phyloP scores from a whole-genome alignment of 1,140 invertebrate species.

The Drosophila eugracilis region DNA sequence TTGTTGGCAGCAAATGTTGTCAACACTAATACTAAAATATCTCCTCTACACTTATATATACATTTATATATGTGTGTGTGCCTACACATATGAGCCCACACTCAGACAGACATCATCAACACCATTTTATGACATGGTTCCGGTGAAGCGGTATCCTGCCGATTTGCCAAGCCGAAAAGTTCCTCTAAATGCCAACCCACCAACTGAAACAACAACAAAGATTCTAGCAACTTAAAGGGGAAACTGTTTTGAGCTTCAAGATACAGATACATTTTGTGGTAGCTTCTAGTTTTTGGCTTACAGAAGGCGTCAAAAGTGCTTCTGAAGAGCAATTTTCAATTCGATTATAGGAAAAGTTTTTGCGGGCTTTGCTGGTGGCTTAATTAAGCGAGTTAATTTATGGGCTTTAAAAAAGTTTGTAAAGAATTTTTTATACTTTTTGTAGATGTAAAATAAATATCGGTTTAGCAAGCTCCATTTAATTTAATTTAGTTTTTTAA shows the following conservation, averaged over 20 bases:
- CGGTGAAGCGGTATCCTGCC: slow-evolving; percentile 61
- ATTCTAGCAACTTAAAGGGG: slow-evolving; percentile 25
- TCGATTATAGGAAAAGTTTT: slow-evolving; percentile 38
- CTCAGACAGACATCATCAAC: slow-evolving; percentile 51
- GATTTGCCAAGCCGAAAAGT: slow-evolving; percentile 71
- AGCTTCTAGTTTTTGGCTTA: slow-evolving; percentile 47
- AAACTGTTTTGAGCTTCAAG: slow-evolving; percentile 52
- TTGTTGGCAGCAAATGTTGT: slow-evolving; percentile 76
- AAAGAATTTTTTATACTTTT: background rate
- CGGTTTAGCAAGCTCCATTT: background rate
- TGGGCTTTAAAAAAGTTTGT: background rate
- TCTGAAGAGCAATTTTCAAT: slow-evolving; percentile 23
- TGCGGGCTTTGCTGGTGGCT: background rate
- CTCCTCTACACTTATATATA: slow-evolving; percentile 8
- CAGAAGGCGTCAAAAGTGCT: slow-evolving; percentile 32
- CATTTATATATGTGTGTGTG: slow-evolving; percentile 4
- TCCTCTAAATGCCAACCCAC: slow-evolving; percentile 55
- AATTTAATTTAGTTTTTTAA: no score
- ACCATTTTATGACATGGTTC: slow-evolving; percentile 70
- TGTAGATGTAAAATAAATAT: background rate
- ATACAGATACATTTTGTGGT: slow-evolving; percentile 7
- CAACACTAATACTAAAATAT: slow-evolving; percentile 50
- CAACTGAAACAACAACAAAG: slow-evolving; percentile 52
- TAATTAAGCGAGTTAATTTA: slow-evolving; percentile 1
- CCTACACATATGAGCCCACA: slow-evolving; percentile 12